Evolutionary conservation across 2,113 vertebrate species (phyloP).

Genomic region (Rutilus rutilus): DNA sequence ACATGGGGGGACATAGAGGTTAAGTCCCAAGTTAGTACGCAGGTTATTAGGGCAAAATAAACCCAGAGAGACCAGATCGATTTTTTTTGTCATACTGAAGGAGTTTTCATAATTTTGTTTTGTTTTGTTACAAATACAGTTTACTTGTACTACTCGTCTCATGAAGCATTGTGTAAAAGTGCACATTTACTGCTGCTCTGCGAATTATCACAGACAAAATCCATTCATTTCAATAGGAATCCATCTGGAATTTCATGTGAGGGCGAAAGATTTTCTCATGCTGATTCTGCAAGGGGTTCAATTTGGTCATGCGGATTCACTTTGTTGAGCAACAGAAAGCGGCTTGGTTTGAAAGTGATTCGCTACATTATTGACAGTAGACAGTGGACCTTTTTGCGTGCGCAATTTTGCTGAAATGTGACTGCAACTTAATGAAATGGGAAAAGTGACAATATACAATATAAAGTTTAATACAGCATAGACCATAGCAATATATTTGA

Average conservation of each 20-base stretch:
- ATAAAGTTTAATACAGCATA: neutral
- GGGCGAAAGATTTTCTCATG: neutral
- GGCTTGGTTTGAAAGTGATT: too few species aligned
- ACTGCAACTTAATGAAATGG: neutral
- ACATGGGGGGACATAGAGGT: neutral
- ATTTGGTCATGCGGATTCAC: too few species aligned
- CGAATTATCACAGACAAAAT: neutral
- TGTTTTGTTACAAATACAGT: neutral
- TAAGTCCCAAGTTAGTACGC: neutral
- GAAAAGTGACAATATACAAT: neutral
- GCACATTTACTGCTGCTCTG: neutral
- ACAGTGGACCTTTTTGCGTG: too few species aligned
- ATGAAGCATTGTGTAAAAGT: neutral
- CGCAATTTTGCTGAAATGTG: too few species aligned
- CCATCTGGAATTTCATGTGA: neutral
- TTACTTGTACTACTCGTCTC: neutral
- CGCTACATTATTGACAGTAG: too few species aligned
- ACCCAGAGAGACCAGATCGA: neutral
- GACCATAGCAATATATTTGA: neutral
- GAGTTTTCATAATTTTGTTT: neutral
- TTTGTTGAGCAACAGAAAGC: too few species aligned
- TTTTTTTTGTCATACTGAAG: neutral
- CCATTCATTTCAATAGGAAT: neutral
- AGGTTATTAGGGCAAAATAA: neutral
- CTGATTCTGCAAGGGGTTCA: neutral